Evolutionary conservation across 2,888 invertebrate species (phyloP).

Genomic region (Caenorhabditis sp.): DNA sequence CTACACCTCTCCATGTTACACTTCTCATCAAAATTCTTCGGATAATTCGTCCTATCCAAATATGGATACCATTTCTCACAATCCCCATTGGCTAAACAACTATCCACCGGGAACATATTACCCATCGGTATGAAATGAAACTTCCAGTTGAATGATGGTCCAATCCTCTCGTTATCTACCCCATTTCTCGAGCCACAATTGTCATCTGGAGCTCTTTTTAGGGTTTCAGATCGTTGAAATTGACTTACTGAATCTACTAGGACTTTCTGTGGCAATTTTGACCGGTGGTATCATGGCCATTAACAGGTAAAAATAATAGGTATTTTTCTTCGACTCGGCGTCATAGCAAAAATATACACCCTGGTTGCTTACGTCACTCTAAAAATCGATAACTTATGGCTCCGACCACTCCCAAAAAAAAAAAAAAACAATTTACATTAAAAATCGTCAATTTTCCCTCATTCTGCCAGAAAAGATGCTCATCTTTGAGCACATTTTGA

Average conservation of each 20-base stretch:
- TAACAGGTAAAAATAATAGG: constrained; percentile 39
- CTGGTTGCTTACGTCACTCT: constrained; percentile 40
- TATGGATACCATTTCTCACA: neutral
- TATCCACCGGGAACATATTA: constrained; percentile 22
- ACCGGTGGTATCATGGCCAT: constrained; percentile 47
- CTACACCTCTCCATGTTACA: constrained; percentile 29
- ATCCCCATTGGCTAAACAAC: constrained; percentile 13
- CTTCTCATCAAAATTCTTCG: constrained; percentile 12
- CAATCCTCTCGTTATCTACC: constrained; percentile 13
- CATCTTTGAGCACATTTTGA: neutral
- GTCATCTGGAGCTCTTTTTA: constrained; percentile 12
- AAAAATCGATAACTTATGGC: too few relatives aligned
- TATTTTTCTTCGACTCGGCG: constrained; percentile 36
- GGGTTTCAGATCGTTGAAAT: neutral
- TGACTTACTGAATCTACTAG: constrained; percentile 16
- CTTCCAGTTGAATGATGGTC: constrained; percentile 44
- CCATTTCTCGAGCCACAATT: constrained; percentile 17
- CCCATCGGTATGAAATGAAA: constrained; percentile 47
- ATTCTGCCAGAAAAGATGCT: constrained; percentile 27
- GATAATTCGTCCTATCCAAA: constrained; percentile 17
- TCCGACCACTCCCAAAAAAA: too few relatives aligned
- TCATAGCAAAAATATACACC: constrained; percentile 54
- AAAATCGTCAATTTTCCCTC: constrained; percentile 48
- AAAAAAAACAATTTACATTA: constrained; percentile 4
- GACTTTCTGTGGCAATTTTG: constrained; percentile 9